Conservation (phyloP, 1,140 invertebrate species). For the Ditylenchus dipsaci region DNA sequence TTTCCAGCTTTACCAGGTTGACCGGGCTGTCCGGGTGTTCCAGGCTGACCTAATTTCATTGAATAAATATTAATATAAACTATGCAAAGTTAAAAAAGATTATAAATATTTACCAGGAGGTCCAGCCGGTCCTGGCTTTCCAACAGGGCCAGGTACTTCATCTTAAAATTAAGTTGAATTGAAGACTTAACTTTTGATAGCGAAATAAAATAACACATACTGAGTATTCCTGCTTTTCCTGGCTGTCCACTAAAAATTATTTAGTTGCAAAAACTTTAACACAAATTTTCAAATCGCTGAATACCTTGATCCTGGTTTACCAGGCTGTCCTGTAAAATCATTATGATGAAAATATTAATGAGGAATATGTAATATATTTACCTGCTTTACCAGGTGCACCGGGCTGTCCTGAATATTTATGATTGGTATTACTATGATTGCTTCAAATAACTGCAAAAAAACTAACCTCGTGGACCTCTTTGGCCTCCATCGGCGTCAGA, state of each 20-base stretch:
- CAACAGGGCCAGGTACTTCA: constrained; percentile 25
- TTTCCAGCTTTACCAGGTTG: constrained; percentile 14
- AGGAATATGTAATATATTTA: background rate
- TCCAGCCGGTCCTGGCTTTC: constrained; percentile 13
- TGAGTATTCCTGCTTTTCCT: constrained; percentile 4
- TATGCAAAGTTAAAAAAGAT: no score
- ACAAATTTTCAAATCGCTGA: no score
- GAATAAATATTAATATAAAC: no score
- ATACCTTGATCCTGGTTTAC: no score
- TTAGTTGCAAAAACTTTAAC: no score
- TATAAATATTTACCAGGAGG: constrained; percentile 16
- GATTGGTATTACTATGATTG: no score
- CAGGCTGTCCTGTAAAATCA: no score
- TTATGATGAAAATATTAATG: no score
- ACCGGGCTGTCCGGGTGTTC: constrained; percentile 10
- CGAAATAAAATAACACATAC: background rate
- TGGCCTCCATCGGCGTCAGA: background rate
- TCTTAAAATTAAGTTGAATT: constrained; percentile 18
- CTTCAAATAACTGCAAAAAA: no score
- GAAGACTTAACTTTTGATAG: background rate
- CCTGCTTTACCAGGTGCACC: constrained; percentile 8
- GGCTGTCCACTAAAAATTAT: background rate
- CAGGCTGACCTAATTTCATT: constrained; percentile 4
- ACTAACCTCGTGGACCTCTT: constrained; percentile 12
- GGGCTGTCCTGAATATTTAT: no score